Evolutionary conservation across 64 coral and sea anemone genomes (phyloP).

Genomic region (Anthopleura sola): DNA sequence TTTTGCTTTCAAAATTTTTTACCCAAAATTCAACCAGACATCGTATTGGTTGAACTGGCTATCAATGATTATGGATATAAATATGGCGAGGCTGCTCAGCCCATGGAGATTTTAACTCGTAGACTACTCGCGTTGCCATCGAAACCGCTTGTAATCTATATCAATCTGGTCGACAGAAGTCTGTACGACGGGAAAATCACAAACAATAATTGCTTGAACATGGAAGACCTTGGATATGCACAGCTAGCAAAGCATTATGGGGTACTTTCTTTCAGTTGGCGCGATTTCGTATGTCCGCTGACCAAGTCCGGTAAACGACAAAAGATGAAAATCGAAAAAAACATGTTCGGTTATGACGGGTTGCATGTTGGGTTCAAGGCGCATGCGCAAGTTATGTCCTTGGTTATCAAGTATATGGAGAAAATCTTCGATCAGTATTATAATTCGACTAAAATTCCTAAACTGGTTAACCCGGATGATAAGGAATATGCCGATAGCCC

Average conservation of each 20-base stretch:
- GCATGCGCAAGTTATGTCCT: conserved; percentile 51
- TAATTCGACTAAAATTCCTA: background rate
- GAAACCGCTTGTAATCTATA: conserved; percentile 46
- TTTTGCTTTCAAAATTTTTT: conserved; percentile 77
- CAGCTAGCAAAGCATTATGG: conserved; percentile 64
- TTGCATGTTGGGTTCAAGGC: conserved; percentile 38
- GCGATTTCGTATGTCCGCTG: conserved; percentile 68
- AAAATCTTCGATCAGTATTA: background rate
- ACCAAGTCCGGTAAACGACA: conserved; percentile 6
- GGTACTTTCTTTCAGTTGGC: conserved; percentile 52
- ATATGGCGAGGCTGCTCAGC: conserved; percentile 45
- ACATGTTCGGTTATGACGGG: conserved; percentile 41
- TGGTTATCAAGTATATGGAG: conserved; percentile 46
- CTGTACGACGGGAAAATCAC: conserved; percentile 18
- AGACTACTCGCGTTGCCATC: conserved; percentile 44
- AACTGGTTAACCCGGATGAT: background rate
- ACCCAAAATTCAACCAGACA: conserved; percentile 24
- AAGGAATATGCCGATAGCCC: background rate
- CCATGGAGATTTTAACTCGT: conserved; percentile 71
- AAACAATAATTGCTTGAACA: conserved; percentile 57
- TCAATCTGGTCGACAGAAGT: conserved; percentile 42
- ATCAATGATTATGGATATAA: conserved; percentile 58
- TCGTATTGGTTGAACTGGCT: conserved; percentile 61
- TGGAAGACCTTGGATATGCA: conserved; percentile 63
- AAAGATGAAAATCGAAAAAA: background rate